A percentile compares a stretch with the other conserved stretches of the same genome.
phyloP scores from a whole-genome alignment of 1,140 invertebrate genomes.

The Episyrphus balteatus region DNA sequence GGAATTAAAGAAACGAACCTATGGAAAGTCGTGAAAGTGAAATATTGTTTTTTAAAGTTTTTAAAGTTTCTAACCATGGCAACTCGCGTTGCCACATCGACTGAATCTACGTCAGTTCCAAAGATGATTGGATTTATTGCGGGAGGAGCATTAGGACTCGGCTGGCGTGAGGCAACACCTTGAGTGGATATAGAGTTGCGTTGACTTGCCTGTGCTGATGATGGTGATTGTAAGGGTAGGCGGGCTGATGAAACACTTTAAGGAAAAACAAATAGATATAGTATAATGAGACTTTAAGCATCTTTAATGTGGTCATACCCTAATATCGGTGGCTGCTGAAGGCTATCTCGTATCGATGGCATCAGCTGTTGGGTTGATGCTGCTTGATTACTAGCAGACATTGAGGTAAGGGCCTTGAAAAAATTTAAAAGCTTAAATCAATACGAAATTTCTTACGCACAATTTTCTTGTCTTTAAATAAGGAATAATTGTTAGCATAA shows the following conservation, averaged over 20 bases:
- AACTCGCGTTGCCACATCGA: conserved; percentile 95
- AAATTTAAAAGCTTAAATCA: not conserved
- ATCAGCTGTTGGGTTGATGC: conserved; percentile 42
- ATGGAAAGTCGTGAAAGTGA: conserved; percentile 1
- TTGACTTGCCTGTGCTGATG: conserved; percentile 28
- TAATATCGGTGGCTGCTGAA: conserved; percentile 38
- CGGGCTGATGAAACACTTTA: conserved; percentile 27
- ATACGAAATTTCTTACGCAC: not conserved
- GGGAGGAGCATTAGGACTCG: conserved; percentile 30
- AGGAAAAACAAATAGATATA: not conserved
- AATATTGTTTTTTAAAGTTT: not conserved
- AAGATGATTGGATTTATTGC: conserved; percentile 81
- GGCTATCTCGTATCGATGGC: conserved; percentile 58
- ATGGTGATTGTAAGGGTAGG: conserved; percentile 23
- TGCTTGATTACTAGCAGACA: conserved; percentile 46
- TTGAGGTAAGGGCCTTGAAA: conserved; percentile 54
- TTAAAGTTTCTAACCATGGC: conserved; percentile 70
- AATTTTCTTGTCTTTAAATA: conserved; percentile 2
- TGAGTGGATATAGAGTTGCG: conserved; percentile 32
- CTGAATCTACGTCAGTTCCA: conserved; percentile 93
- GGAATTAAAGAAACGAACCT: conserved; percentile 96
- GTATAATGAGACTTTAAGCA: not conserved
- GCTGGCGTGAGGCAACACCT: conserved; percentile 23
- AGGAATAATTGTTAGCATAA: conserved; percentile 8
- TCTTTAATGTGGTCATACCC: conserved; percentile 12